Evolutionary conservation across 2,797 vertebrate species (phyloP), one percentile per base, ranked within the genome.

Genomic region (Centropyge bicolor): DNA sequence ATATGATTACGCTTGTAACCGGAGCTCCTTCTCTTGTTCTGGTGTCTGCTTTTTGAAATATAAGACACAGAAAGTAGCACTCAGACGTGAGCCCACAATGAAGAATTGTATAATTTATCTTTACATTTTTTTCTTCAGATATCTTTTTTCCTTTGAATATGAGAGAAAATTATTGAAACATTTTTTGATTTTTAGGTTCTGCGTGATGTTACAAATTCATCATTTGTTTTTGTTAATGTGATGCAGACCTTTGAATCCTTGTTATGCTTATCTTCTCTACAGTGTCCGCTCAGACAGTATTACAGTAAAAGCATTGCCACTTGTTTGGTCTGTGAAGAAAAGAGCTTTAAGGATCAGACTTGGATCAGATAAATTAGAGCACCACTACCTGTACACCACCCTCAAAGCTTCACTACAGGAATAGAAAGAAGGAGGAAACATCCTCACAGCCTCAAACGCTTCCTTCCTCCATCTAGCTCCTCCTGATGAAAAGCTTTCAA

Each of bases 1-100:
- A 82, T 55, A 24, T 56, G 38, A 75, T 88, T 84, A 74, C 12
- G 4, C 54, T 65, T 64, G 20, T 31, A 59, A 69, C 14, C 8
- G 13, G 36, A 65, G 61, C 41, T 59, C 8, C 17, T 41, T 74
- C n/a, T 52, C 12, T 67, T 41, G 35, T 54, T 61, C 54, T 64
- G 31, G 6, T 69, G 62, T 74, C 27, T 59, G 36, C 48, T 46
- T 7, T 74, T 22, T 38, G 22, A 49, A 72, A 38, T 56, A 61
- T 40, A 41, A 45, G n/a, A 57, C 31, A 46, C 14, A 43, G 20
- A 71, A 63, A 66, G 38, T n/a, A 57, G 41, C 46, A 55, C 61
- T 63, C 4, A 64, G 20, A 20, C 36, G 40, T 20, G 5, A 31
- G 17, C 40, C 49, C 27, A 31, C 27, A 31, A 4, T 31, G 27